phyloP scores from a whole-genome alignment of 2,888 invertebrate species.

The Cantharis lateralis region DNA sequence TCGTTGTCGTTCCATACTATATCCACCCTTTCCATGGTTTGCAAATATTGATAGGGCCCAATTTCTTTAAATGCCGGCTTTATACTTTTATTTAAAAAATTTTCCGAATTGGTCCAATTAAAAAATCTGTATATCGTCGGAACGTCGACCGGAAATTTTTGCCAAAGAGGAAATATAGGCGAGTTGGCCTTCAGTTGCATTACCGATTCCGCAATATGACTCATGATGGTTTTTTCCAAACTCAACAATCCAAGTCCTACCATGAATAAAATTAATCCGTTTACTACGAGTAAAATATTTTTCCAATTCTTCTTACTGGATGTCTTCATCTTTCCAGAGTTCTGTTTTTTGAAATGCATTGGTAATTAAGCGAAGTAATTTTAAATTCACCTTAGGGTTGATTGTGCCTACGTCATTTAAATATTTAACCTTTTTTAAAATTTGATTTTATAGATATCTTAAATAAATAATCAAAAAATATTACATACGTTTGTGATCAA shows the following conservation, averaged over 20 bases:
- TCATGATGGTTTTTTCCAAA: neutral
- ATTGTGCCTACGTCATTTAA: no score
- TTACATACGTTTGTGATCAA: no score
- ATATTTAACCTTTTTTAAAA: no score
- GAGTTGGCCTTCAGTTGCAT: neutral
- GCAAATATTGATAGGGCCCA: constrained; percentile 70
- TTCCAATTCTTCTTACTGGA: no score
- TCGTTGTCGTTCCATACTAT: constrained; percentile 73
- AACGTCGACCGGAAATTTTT: neutral
- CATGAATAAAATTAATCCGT: neutral
- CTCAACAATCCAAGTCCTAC: neutral
- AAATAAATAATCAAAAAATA: no score
- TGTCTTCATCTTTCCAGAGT: no score
- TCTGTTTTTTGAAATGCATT: no score
- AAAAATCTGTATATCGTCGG: constrained; percentile 54
- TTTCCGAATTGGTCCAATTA: constrained; percentile 80
- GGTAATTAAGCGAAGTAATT: no score
- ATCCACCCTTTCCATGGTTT: constrained; percentile 71
- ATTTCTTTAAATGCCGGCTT: constrained; percentile 62
- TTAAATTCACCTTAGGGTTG: no score
- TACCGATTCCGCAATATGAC: neutral
- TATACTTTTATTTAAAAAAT: constrained; percentile 58
- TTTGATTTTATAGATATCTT: no score
- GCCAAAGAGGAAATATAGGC: neutral
- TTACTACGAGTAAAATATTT: neutral